Percentiles rank a stretch among this genome's conserved stretches.
These are phyloP conservation scores for Epirrhoe alternata DNA, from an alignment of 2,888 invertebrate genomes.

Conservation along the genomic window DNA sequence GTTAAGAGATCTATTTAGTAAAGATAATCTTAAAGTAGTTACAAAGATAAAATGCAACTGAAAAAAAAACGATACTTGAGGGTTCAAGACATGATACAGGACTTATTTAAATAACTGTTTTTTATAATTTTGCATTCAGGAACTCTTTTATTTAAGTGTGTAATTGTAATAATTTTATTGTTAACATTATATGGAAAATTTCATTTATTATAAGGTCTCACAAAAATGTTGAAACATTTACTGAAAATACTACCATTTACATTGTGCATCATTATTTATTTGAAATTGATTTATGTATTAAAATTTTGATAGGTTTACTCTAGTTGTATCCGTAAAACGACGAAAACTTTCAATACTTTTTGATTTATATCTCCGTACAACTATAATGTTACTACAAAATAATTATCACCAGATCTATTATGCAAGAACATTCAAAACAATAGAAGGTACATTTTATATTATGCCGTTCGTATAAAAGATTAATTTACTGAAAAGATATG, in stretches of 20 bases:
- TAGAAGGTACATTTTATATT: conserved; percentile 19
- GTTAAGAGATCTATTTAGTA: conserved; percentile 75
- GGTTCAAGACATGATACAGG: conserved; percentile 29
- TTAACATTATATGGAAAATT: conserved; percentile 39
- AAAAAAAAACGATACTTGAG: conserved; percentile 46
- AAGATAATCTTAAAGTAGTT: conserved; percentile 61
- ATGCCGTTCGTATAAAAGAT: conserved; percentile 33
- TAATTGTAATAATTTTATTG: conserved; percentile 31
- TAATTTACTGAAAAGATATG: conserved; percentile 32
- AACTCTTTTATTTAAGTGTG: conserved; percentile 42
- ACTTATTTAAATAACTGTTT: conserved; percentile 18
- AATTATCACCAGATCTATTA: conserved; percentile 39
- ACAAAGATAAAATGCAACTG: conserved; percentile 73
- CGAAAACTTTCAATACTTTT: conserved; percentile 11
- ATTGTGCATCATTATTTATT: conserved; percentile 31
- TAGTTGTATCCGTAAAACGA: conserved; percentile 8
- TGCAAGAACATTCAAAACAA: conserved; percentile 34
- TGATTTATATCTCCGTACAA: conserved; percentile 19
- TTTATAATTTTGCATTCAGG: conserved; percentile 41
- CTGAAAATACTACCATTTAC: conserved; percentile 39
- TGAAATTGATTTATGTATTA: conserved; percentile 21
- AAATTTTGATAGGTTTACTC: conserved; percentile 21
- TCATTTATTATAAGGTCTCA: conserved; percentile 44
- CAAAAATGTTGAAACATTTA: conserved; percentile 42
- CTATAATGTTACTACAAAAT: conserved; percentile 20